Evolutionary conservation across 1,140 invertebrate genomes (phyloP).

Genomic region (Fragariocoptes setiger): DNA sequence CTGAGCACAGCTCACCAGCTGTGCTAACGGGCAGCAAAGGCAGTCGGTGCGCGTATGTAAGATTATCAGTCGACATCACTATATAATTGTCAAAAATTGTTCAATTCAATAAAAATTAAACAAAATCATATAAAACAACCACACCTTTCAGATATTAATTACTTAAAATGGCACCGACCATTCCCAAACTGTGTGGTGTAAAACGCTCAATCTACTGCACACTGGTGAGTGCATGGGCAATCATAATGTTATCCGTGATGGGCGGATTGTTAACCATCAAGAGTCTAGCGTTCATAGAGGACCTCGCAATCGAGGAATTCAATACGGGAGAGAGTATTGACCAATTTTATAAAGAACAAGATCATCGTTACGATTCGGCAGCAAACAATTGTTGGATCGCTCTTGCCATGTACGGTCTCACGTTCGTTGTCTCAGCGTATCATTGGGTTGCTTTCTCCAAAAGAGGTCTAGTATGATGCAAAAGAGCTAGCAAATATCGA

Average conservation of each 20-base stretch:
- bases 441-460: slow-evolving; percentile 2
- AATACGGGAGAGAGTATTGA: background rate
- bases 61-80: no score
- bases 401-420: slow-evolving; percentile 8
- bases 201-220: slow-evolving; percentile 9
- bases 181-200: slow-evolving; percentile 2
- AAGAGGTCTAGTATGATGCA: background rate
- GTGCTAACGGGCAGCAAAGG: no score
- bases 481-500: no score
- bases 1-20: no score
- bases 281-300: slow-evolving; percentile 10
- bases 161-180: background rate
- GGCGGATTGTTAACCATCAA: slow-evolving; percentile 8
- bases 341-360: slow-evolving; percentile 3
- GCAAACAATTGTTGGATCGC: slow-evolving; percentile 12
- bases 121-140: no score
- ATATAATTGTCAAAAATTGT: no score
- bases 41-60: no score
- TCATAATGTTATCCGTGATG: slow-evolving; percentile 10
- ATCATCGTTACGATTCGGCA: slow-evolving; percentile 8
- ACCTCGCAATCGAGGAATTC: slow-evolving; percentile 6
- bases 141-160: no score
- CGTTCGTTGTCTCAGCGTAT: slow-evolving; percentile 8
- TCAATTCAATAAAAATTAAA: no score
- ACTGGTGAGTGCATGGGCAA: slow-evolving; percentile 10